Conservation (phyloP, 2,797 vertebrate species). For the Cheirogaleus major region DNA sequence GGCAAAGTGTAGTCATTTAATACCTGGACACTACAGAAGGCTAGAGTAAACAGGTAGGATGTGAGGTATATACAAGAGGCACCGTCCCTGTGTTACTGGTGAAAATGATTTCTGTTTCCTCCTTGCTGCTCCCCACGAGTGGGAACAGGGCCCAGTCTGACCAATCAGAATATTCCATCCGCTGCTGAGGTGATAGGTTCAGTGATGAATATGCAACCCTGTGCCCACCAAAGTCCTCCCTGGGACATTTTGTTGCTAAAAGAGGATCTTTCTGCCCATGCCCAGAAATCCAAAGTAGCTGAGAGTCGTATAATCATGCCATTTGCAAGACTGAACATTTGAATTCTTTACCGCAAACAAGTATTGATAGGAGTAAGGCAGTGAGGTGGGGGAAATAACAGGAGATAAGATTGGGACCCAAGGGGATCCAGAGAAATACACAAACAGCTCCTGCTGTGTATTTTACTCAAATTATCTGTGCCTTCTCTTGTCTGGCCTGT, state of each 20-base stretch:
- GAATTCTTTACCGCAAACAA: neutral
- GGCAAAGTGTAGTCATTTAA: neutral
- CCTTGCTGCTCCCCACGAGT: neutral
- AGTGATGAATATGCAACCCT: neutral
- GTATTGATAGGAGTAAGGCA: neutral
- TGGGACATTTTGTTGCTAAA: neutral
- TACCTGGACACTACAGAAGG: neutral
- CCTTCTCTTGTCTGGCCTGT: neutral
- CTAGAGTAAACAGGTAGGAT: neutral
- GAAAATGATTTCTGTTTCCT: neutral
- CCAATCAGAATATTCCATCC: neutral
- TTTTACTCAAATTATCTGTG: neutral
- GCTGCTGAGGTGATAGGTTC: neutral
- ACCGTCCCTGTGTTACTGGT: neutral
- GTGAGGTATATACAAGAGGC: no score
- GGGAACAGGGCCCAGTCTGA: neutral
- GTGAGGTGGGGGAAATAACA: no score
- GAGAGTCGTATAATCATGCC: neutral
- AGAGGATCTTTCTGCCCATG: neutral
- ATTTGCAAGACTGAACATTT: neutral
- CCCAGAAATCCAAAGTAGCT: neutral
- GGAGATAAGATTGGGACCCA: neutral
- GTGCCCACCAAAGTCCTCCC: neutral
- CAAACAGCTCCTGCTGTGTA: neutral
- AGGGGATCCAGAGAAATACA: neutral